Percentiles rank a stretch among this genome's conserved stretches.
phyloP scores from a whole-genome alignment of 2,888 invertebrate species.

The Cremastinae sp. region DNA sequence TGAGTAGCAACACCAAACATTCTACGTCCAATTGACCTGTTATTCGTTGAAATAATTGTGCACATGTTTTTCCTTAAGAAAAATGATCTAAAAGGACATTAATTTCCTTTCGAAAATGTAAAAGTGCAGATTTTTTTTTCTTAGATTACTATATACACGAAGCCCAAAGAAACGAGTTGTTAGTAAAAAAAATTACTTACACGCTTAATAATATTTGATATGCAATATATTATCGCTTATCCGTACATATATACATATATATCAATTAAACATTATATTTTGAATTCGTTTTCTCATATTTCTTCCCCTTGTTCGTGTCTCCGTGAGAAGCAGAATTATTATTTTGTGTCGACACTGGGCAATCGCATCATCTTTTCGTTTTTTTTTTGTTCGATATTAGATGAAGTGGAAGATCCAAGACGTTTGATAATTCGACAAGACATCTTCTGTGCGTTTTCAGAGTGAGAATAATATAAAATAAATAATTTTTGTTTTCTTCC shows the following conservation, averaged over 20 bases:
- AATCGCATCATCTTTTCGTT: neutral
- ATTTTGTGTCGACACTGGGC: neutral
- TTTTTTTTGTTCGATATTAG: no score
- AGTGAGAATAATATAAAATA: conserved; percentile 8
- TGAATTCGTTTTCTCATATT: conserved; percentile 16
- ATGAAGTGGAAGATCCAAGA: no score
- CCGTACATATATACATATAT: conserved; percentile 60
- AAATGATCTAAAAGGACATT: neutral
- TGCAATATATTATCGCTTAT: conserved; percentile 65
- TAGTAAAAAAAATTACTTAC: neutral
- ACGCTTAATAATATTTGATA: conserved; percentile 55
- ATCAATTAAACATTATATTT: conserved; percentile 57
- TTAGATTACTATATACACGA: neutral
- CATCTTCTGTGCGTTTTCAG: no score
- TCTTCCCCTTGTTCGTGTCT: conserved; percentile 26
- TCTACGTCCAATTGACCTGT: neutral
- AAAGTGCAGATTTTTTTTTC: no score
- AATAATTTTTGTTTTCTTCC: conserved; percentile 6
- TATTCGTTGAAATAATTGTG: neutral
- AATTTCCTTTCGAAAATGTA: no score
- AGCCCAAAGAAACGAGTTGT: conserved; percentile 9
- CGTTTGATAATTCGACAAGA: no score
- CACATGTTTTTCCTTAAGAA: neutral
- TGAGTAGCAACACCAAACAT: conserved; percentile 14
- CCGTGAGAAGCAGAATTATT: conserved; percentile 34